Conservation (phyloP, 2,888 invertebrate species). For the Punctoribates punctum region DNA sequence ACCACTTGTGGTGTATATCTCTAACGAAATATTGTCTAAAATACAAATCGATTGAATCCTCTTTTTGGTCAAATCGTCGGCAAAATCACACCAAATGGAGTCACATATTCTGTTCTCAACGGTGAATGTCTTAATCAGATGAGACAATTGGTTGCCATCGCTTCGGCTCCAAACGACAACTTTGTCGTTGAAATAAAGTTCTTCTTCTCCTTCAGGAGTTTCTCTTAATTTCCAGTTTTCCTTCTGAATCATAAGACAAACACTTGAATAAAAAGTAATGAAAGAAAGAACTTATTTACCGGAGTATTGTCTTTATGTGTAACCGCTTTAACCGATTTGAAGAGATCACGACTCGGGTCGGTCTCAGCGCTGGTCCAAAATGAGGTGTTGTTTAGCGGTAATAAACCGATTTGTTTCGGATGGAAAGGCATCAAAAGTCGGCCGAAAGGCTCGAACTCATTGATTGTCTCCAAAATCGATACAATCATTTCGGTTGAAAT, state of each 20-base stretch:
- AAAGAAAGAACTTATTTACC: background rate
- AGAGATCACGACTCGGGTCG: conserved; percentile 45
- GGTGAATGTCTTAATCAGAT: conserved; percentile 67
- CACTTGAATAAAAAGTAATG: background rate
- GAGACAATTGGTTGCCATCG: conserved; percentile 51
- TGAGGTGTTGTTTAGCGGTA: background rate
- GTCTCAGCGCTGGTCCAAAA: conserved; percentile 39
- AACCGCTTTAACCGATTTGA: conserved; percentile 46
- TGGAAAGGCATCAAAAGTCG: conserved; percentile 60
- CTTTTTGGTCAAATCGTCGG: conserved; percentile 29
- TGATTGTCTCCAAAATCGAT: conserved; percentile 50
- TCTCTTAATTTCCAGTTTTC: conserved; percentile 47
- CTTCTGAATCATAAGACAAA: background rate
- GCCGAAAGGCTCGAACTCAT: conserved; percentile 86
- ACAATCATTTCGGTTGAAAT: conserved; percentile 30
- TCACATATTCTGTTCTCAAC: conserved; percentile 76
- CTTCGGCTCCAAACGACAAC: conserved; percentile 71
- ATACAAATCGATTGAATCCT: conserved; percentile 45
- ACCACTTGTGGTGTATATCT: conserved; percentile 60
- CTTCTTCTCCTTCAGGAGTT: conserved; percentile 65
- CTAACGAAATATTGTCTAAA: conserved; percentile 44
- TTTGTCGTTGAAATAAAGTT: conserved; percentile 77
- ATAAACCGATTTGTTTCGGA: conserved; percentile 32
- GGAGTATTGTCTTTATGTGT: conserved; percentile 41
- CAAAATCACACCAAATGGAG: conserved; percentile 47